Percentiles rank a stretch among this genome's conserved stretches.
phyloP scores from a whole-genome alignment of 2,113 vertebrate genomes.

The Nibea albiflora region DNA sequence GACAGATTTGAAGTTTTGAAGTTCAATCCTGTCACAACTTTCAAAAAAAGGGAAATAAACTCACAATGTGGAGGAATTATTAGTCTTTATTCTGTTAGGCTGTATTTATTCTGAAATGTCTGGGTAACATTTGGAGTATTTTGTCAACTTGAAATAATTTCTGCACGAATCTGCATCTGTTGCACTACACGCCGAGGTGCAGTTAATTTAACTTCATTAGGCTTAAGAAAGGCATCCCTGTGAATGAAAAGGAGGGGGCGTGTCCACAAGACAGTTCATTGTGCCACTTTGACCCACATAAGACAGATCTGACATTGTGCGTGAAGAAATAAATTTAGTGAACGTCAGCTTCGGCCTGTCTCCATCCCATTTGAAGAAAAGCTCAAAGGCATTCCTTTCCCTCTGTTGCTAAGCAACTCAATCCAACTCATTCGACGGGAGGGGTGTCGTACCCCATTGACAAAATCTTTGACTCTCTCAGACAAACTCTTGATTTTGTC shows the following conservation, averaged over 20 bases:
- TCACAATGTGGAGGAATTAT: too few species aligned
- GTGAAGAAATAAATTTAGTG: constrained; percentile 19
- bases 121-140: too few species aligned
- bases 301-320: constrained; percentile 17
- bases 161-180: neutral
- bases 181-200: neutral
- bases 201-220: neutral
- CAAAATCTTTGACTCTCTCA: constrained; percentile 26
- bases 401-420: constrained; percentile 49
- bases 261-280: neutral
- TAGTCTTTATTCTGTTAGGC: too few species aligned
- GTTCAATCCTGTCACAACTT: neutral
- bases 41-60: too few species aligned
- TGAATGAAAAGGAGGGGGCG: neutral
- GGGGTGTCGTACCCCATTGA: constrained; percentile 6
- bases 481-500: neutral
- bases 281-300: constrained; percentile 19
- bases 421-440: constrained; percentile 34
- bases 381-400: constrained; percentile 66
- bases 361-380: constrained; percentile 5
- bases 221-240: neutral
- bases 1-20: neutral
- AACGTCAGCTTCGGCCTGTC: constrained; percentile 12
- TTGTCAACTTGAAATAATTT: too few species aligned
- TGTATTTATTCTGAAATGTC: too few species aligned